A percentile compares a stretch with the other conserved stretches of the same genome.
Conservation (phyloP, 2,797 vertebrate species). For the Ispidina picta region DNA sequence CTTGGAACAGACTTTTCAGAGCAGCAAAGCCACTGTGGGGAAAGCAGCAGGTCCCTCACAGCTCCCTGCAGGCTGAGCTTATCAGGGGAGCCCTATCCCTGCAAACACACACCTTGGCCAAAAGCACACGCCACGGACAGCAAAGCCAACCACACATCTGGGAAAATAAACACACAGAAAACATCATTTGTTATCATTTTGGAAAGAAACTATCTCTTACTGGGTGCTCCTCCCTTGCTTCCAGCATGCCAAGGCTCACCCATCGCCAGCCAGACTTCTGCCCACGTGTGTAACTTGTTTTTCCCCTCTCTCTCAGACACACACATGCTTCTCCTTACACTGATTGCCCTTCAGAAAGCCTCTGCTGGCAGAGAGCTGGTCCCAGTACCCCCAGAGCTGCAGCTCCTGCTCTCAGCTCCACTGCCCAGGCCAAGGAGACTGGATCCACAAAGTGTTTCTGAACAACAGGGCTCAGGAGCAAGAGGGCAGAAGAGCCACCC, state of each 20-base stretch:
- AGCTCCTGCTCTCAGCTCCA: not conserved
- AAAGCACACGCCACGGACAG: not conserved
- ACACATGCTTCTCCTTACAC: not conserved
- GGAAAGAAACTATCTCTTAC: not conserved
- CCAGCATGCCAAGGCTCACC: not conserved
- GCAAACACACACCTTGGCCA: not conserved
- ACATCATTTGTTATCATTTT: not conserved
- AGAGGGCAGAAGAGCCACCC: not conserved
- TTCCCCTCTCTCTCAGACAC: not conserved
- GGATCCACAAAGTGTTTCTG: not conserved
- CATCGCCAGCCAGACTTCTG: accelerated
- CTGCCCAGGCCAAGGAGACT: not conserved
- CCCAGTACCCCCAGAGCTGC: not conserved
- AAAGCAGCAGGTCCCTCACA: not conserved
- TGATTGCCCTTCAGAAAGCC: not conserved
- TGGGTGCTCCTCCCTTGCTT: not conserved
- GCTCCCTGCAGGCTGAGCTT: not conserved
- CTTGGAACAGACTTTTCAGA: not conserved
- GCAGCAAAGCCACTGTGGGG: no score
- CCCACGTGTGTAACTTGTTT: not conserved
- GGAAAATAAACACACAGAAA: accelerated
- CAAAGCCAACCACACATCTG: no score
- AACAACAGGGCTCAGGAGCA: accelerated
- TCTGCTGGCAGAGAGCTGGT: not conserved
- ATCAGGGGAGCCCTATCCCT: not conserved